Percentiles rank a stretch among this genome's conserved stretches.
phyloP scores from a whole-genome alignment of 2,888 invertebrate species.

The Neoscelio sp. region DNA sequence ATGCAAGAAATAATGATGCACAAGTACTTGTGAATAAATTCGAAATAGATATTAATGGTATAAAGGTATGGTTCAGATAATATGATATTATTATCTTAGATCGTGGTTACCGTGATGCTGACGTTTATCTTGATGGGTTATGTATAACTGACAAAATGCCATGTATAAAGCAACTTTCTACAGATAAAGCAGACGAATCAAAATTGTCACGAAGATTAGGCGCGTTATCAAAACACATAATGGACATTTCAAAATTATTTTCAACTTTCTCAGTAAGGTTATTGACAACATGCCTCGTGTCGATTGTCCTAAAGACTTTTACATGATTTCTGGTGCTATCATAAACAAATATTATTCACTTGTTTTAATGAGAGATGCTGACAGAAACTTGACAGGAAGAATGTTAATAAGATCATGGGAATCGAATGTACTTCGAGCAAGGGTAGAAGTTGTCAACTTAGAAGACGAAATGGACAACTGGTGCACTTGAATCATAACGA shows the following conservation, averaged over 20 bases:
- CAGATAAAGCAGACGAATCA: no score
- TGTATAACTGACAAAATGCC: no score
- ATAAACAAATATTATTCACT: conserved; percentile 50
- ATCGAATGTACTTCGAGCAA: conserved; percentile 12
- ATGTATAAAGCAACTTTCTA: no score
- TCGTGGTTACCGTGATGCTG: neutral
- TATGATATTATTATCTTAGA: conserved; percentile 8
- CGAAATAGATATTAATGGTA: neutral
- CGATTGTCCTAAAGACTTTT: conserved; percentile 8
- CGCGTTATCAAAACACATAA: conserved; percentile 51
- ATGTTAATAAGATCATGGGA: conserved; percentile 28
- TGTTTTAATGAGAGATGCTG: conserved; percentile 30
- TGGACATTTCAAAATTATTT: conserved; percentile 47
- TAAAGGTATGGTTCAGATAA: neutral
- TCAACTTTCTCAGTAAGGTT: conserved; percentile 44
- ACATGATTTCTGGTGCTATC: conserved; percentile 46
- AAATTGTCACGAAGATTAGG: conserved; percentile 44
- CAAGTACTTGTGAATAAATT: neutral
- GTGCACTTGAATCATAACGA: no score
- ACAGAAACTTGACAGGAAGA: conserved; percentile 31
- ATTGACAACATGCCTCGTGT: conserved; percentile 19
- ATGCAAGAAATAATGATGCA: conserved; percentile 8
- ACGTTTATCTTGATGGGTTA: no score
- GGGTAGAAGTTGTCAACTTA: no score
- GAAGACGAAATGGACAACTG: no score